phyloP scores from a whole-genome alignment of 2,888 invertebrate species.

The Pyrgus malvae region DNA sequence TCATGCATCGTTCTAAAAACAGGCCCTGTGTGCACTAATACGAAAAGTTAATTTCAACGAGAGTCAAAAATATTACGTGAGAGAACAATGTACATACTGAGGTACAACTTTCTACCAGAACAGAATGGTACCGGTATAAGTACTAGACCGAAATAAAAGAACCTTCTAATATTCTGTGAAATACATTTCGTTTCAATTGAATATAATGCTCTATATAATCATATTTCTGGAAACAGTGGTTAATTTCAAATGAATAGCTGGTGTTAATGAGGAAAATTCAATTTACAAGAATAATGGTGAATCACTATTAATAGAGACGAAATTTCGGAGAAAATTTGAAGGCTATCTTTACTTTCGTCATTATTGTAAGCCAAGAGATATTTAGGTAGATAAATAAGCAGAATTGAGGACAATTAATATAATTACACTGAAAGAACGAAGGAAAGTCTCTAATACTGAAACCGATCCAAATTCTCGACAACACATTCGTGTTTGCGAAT shows the following conservation, averaged over 20 bases:
- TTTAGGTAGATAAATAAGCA: neutral
- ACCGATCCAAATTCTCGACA: slow-evolving; percentile 7
- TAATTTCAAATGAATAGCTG: neutral
- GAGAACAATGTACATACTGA: too few species aligned
- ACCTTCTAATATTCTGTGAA: too few species aligned
- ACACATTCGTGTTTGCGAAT: slow-evolving; percentile 2
- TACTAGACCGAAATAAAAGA: too few species aligned
- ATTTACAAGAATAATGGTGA: neutral
- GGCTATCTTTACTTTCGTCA: neutral
- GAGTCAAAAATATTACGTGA: too few species aligned
- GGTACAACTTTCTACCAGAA: too few species aligned
- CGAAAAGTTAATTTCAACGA: too few species aligned
- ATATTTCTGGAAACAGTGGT: too few species aligned
- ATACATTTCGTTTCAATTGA: too few species aligned
- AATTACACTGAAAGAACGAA: slow-evolving; percentile 1
- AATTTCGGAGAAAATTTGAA: slow-evolving; percentile 1
- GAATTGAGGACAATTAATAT: neutral
- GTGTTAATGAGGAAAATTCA: neutral
- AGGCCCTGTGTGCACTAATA: too few species aligned
- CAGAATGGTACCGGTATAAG: too few species aligned
- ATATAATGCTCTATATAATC: too few species aligned
- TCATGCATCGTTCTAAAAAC: too few species aligned
- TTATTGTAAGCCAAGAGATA: neutral
- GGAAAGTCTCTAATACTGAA: slow-evolving; percentile 2
- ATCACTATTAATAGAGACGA: neutral